phyloP scores from a whole-genome alignment of 1,140 invertebrate genomes.

The Uloborus diversus region DNA sequence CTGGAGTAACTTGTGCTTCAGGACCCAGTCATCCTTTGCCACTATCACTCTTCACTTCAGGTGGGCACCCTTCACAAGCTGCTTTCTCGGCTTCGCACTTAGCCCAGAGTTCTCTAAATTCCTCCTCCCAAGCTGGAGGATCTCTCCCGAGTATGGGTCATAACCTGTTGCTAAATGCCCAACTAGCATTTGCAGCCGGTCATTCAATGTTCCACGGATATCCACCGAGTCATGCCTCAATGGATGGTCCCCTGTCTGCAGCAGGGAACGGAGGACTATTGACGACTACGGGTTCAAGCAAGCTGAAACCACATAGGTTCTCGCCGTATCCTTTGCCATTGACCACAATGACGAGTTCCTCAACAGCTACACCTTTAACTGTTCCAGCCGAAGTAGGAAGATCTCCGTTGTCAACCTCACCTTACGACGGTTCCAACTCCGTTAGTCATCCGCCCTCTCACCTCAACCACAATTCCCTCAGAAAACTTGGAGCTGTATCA shows the following conservation, averaged over 20 bases:
- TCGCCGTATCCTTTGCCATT: conserved; percentile 83
- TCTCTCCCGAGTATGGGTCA: conserved; percentile 71
- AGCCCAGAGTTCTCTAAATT: conserved; percentile 64
- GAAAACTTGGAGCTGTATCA: conserved; percentile 37
- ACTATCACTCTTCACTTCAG: conserved; percentile 57
- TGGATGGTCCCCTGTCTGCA: background rate
- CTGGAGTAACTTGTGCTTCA: conserved; percentile 63
- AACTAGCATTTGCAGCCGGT: conserved; percentile 80
- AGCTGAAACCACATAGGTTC: conserved; percentile 76
- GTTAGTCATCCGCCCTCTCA: background rate
- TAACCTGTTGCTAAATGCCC: conserved; percentile 82
- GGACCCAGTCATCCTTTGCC: conserved; percentile 57
- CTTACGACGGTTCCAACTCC: conserved; percentile 8
- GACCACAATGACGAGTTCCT: conserved; percentile 64
- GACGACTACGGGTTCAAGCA: conserved; percentile 60
- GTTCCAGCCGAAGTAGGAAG: conserved; percentile 53
- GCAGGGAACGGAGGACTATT: conserved; percentile 62
- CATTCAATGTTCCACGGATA: conserved; percentile 76
- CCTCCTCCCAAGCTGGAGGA: conserved; percentile 62
- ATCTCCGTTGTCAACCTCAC: conserved; percentile 61
- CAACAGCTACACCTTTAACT: conserved; percentile 60
- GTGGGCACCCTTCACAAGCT: conserved; percentile 43
- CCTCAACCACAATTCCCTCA: conserved; percentile 39
- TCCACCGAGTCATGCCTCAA: conserved; percentile 58
- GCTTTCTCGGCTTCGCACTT: conserved; percentile 59